A percentile compares a stretch with the other conserved stretches of the same genome.
phyloP scores from a whole-genome alignment of 2,113 vertebrate species.

The Hippolais icterina region DNA sequence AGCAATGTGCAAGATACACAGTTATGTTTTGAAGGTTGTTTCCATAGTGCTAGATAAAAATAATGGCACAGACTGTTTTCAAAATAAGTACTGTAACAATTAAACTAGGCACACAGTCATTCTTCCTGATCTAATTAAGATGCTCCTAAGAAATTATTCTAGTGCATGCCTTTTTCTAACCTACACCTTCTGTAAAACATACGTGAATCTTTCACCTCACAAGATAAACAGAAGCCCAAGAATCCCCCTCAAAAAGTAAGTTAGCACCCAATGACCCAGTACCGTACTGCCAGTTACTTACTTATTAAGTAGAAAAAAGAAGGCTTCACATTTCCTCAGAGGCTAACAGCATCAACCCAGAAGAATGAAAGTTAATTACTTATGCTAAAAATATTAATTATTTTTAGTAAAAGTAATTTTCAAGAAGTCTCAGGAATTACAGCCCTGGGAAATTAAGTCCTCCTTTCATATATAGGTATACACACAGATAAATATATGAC shows the following conservation, averaged over 20 bases:
- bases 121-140: constrained; percentile 25
- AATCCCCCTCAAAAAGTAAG: not conserved
- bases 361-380: constrained; percentile 42
- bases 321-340: not conserved
- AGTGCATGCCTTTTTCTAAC: not conserved
- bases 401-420: constrained; percentile 30
- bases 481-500: not conserved
- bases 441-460: not conserved
- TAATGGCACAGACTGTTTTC: not conserved
- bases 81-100: constrained; percentile 25
- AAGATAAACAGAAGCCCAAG: not conserved
- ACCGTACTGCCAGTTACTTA: not conserved
- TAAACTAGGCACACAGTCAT: not conserved
- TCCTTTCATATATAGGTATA: not conserved
- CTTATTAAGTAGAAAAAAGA: not conserved
- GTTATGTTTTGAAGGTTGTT: constrained; percentile 15
- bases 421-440: not conserved
- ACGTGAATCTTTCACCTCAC: not conserved
- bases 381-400: constrained; percentile 10
- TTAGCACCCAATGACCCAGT: not conserved
- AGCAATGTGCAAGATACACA: not conserved
- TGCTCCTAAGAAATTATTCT: not conserved
- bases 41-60: constrained; percentile 19
- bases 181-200: not conserved
- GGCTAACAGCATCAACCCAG: not conserved